Evolutionary conservation across 2,113 vertebrate species (phyloP), one percentile per base, ranked within the genome.

Genomic region (Petrocephalus zakoni): DNA sequence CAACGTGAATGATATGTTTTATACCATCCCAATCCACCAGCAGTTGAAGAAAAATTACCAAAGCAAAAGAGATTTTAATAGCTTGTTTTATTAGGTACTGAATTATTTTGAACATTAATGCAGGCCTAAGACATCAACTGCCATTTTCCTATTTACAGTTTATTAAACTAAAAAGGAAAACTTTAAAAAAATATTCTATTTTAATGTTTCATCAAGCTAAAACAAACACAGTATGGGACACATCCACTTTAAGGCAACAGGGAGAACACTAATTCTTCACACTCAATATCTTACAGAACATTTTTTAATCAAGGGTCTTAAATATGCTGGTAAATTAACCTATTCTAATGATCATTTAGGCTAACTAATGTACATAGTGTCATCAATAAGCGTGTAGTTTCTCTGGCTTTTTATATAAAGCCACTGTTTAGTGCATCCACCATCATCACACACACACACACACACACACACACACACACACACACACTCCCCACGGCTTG

Each of bases 271-370:
- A 88, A 88, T 88, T 86, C 90, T 89, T 52, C 91, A 92, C 94
- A 94, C 90, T 90, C 92, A 93, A 93, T 92, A 94, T 90, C 89
- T 89, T 94, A 94, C 93, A 94, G 94, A 93, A 95, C 91, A 90
- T 93, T 92, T 92, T 84, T 92, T 90, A 61, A 46, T 82, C 13
- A 85, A 78, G 90, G 89, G 55, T 87, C 55, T 93, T 94, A 93
- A 94, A 94, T 94, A 94, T 91, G 91, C 90, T 46, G 89, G 95
- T 95, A 95, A 93, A 95, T 93, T 15, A 85, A 88, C 88, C 94
- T 95, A 95, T 72, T 94, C 94, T 96, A 96, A 94, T 93, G 81
- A 89, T 93, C 84, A 89, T 94, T 94, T 94, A 93, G 94, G 94
- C 90, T 94, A 95, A 92, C 94, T 93, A 96, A 93, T 92, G 93